These are phyloP conservation scores for Portevinia maculata DNA, from an alignment of 2,888 invertebrate species.

Conservation along the genomic window DNA sequence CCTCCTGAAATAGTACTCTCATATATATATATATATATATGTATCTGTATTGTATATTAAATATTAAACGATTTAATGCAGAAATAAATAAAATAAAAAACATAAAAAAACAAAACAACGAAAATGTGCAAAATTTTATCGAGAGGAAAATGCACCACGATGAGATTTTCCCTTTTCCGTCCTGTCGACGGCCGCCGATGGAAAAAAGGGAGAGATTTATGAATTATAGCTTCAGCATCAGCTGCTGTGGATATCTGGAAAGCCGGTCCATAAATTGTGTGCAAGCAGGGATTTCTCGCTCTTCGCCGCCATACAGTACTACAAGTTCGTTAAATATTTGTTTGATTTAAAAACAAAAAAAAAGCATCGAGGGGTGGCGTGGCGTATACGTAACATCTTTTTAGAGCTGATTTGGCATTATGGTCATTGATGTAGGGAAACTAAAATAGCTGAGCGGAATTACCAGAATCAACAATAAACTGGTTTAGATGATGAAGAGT, in stretches of 20 bases:
- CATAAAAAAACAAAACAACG: conserved; percentile 28
- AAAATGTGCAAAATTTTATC: conserved; percentile 58
- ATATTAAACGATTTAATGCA: conserved; percentile 59
- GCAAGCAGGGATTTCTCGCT: conserved; percentile 50
- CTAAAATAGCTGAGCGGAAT: background rate
- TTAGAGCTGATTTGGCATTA: conserved; percentile 41
- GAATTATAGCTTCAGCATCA: conserved; percentile 69
- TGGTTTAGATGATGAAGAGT: background rate
- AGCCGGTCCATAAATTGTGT: conserved; percentile 58
- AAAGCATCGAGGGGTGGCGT: conserved; percentile 10
- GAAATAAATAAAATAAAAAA: conserved; percentile 60
- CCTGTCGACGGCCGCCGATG: background rate
- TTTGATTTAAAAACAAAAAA: conserved; percentile 32
- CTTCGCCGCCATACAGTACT: conserved; percentile 38
- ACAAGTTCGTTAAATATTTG: conserved; percentile 62
- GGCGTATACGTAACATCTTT: conserved; percentile 43
- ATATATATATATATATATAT: too few relatives aligned
- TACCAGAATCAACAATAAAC: background rate
- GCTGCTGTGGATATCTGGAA: conserved; percentile 59
- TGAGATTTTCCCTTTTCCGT: conserved; percentile 30
- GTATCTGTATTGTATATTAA: conserved; percentile 28
- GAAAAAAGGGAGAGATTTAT: conserved; percentile 51
- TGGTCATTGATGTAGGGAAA: conserved; percentile 4
- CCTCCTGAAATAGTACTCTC: background rate
- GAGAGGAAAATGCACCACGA: conserved; percentile 60